A percentile compares a stretch with the other conserved stretches of the same genome.
Evolutionary conservation across 2,113 vertebrate species (phyloP).

Genomic region (Corythornis madagascariensis): DNA sequence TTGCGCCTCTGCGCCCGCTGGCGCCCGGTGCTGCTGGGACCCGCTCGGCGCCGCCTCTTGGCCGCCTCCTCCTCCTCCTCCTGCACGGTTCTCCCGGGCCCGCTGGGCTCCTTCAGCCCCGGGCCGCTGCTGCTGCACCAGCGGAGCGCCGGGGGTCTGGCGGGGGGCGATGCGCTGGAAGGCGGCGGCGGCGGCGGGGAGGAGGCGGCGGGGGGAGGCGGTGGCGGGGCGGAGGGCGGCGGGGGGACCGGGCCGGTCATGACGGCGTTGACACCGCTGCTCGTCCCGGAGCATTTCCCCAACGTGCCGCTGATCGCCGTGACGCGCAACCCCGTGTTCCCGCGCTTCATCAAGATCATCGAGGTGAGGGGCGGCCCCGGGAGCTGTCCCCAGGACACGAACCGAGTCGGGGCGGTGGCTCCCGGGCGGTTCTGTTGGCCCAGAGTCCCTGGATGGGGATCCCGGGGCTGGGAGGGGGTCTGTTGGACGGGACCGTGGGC

Average conservation of each 20-base stretch:
- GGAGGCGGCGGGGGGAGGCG: not conserved
- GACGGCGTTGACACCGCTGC: slow-evolving; percentile 91
- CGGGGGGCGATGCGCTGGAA: slow-evolving; percentile 73
- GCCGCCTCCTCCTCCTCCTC: not conserved
- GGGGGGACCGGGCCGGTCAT: slow-evolving; percentile 74
- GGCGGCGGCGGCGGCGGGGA: slow-evolving; percentile 78
- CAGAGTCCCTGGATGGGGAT: not conserved
- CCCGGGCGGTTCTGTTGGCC: not conserved
- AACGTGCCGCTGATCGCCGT: slow-evolving; percentile 93
- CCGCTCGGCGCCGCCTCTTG: not conserved
- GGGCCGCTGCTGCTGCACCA: slow-evolving; percentile 7
- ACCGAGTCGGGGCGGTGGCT: not conserved
- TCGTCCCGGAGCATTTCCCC: slow-evolving; percentile 92
- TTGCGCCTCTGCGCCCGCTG: slow-evolving; percentile 38
- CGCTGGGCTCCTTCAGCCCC: not conserved
- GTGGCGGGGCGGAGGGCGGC: slow-evolving; percentile 8
- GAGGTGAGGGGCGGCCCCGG: slow-evolving; percentile 80
- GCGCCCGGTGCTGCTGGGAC: too few species aligned
- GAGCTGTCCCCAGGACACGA: too few species aligned
- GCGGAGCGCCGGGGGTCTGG: slow-evolving; percentile 62
- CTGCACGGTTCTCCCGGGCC: not conserved
- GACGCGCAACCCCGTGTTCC: slow-evolving; percentile 93
- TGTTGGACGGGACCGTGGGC: too few species aligned
- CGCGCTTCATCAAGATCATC: slow-evolving; percentile 97
- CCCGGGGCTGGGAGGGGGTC: too few species aligned